A percentile compares a stretch with the other conserved stretches of the same genome.
Conservation (phyloP, 2,113 vertebrate genomes). For the Caloenas nicobarica region DNA sequence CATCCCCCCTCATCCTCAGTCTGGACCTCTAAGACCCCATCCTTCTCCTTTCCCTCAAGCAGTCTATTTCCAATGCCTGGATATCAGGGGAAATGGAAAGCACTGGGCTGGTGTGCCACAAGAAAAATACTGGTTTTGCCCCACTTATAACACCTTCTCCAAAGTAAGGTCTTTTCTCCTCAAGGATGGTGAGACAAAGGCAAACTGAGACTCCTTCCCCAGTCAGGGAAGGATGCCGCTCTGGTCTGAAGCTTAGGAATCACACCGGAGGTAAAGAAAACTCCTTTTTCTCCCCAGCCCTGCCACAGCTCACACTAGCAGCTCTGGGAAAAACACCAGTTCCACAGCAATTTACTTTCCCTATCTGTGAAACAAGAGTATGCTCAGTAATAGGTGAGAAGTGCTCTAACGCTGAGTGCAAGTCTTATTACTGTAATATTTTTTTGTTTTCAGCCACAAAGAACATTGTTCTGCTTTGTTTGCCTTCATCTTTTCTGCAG, state of each 20-base stretch:
- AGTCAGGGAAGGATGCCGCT: not conserved
- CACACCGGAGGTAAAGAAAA: not conserved
- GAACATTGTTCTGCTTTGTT: slow-evolving; percentile 9
- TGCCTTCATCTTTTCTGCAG: not conserved
- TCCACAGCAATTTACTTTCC: not conserved
- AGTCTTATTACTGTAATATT: not conserved
- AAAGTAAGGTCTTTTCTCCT: not conserved
- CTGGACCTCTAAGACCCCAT: not conserved
- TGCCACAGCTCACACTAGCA: not conserved
- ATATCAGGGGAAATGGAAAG: not conserved
- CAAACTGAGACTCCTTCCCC: not conserved
- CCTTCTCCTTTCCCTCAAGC: not conserved
- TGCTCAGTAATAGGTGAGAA: not conserved
- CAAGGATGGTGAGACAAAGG: rapidly evolving
- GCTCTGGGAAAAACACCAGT: not conserved
- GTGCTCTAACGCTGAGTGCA: not conserved
- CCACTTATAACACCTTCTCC: rapidly evolving
- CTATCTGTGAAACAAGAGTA: not conserved
- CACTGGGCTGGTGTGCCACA: not conserved
- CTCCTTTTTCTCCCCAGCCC: not conserved
- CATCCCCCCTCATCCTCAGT: not conserved
- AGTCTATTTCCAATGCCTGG: not conserved
- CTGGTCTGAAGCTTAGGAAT: not conserved
- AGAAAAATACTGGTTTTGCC: not conserved
- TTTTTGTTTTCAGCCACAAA: not conserved